Base-by-base conservation (phyloP, 2,888 invertebrate genomes). In the Oasisia sp. region DNA sequence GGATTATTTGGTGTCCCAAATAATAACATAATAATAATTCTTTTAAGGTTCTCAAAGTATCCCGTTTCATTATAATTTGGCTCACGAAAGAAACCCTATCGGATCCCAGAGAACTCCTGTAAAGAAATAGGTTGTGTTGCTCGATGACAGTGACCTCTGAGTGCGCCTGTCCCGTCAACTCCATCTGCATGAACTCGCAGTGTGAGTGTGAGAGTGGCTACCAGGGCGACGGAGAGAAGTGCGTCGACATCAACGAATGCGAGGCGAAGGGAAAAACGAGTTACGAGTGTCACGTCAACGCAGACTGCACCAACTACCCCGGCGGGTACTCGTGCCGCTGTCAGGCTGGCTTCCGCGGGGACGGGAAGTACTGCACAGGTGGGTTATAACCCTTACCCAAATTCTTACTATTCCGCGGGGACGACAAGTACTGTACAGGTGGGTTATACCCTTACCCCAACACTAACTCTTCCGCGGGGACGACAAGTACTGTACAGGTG, bases 301-400 rank as follows among this genome's bases (percentile, higher is more conserved):
- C 99, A 0, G 97, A 98, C 94, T 99, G 99, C 96, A 98, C 98
- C 95, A 99, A 99, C 95, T 97, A 98, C 0, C 97, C 97, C 2
- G 98, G 98, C 1, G 98, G 98, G 91, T 99, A 98, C 96, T 98
- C 98, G 94, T 99, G 99, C 95, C 96, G 98, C 90, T 99, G 99
- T 96, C 98, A 98, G n/a, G 98, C 98, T 97, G 99, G 99, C 93
- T 99, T 98, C 96, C 97, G 97, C 95, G 98, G 98, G 5, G 95
- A 95, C 93, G 97, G 96, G 19, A 92, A 91, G 32, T 14, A 19
- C 11, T 92, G 92, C 45, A n/a, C n/a, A 91, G 92, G 92, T 92
- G 50, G 14, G 90, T 90, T 19, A 7, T 27, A 5, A 27, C 7
- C 27, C 27, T 50, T 12, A 50, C 50, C 50, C 14, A n/a, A n/a